Conservation (phyloP, 2,888 invertebrate species). For the Diaprepes abbreviatus region DNA sequence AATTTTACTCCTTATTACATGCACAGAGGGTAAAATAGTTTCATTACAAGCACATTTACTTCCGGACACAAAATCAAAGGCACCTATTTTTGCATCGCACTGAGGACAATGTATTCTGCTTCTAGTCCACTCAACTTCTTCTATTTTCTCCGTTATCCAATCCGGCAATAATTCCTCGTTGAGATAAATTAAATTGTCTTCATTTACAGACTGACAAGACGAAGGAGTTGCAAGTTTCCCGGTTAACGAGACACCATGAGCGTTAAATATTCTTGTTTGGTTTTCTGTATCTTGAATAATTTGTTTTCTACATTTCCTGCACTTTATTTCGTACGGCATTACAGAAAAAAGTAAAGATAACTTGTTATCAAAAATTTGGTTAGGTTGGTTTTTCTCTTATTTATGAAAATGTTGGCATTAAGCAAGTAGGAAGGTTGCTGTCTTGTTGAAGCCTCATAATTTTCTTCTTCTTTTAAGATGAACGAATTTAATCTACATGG, state of each 20-base stretch:
- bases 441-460: too few relatives aligned
- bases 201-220: constrained; percentile 52
- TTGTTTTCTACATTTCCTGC: constrained; percentile 62
- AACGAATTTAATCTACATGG: too few relatives aligned
- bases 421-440: too few relatives aligned
- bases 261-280: constrained; percentile 56
- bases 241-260: constrained; percentile 54
- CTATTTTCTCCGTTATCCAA: constrained; percentile 72
- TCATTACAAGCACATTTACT: constrained; percentile 74
- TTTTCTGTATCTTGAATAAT: constrained; percentile 55
- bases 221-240: constrained; percentile 24
- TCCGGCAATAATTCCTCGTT: constrained; percentile 72
- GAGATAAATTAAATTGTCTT: constrained; percentile 67
- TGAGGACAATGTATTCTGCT: constrained; percentile 76
- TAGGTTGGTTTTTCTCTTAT: not conserved
- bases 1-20: constrained; percentile 76
- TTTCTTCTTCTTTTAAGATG: too few relatives aligned
- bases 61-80: constrained; percentile 77
- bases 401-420: too few relatives aligned
- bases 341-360: not conserved
- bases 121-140: constrained; percentile 75
- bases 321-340: constrained; percentile 56
- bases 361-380: not conserved
- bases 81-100: constrained; percentile 75
- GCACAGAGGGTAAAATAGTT: constrained; percentile 72